Base-by-base conservation (phyloP, 2,113 vertebrate genomes). In the Platysternon megacephalum region DNA sequence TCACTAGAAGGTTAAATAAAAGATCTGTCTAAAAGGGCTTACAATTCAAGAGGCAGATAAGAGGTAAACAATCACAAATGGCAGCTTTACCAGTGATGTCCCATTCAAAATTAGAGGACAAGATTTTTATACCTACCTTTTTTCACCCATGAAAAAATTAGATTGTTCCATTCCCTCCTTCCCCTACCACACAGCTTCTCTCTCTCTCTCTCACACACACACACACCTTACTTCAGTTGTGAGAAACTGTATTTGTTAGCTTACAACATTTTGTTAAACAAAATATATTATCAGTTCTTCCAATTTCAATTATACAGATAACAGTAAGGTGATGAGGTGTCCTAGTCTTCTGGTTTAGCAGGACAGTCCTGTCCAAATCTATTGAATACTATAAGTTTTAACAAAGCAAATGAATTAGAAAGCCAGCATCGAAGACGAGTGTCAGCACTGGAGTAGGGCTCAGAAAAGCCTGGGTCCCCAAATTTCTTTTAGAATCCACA, bases 301-400 rank as follows among this genome's bases (percentile, higher is more conserved):
- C 56, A 42, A 91, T 49, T 56, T 90, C 29, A 35, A 26, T 76
- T 44, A 44, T 26, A 76, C 21, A 29, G 61, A 42, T 5, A 82
- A 74, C 4, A 46, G 51, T 81, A 53, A 58, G 2, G 3, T 17
- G 8, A 90, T 72, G 55, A 91, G 32, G 17, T 72, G 68, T 8
- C 2, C 8, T 87, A 82, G 93, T 24, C 46, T 76, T 26, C 10
- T 84, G 35, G 35, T 65, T 78, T 84, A 83, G 72, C 56, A 80
- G 85, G 51, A 61, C 51, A 87, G 88, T 91, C 56, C 53, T 91
- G 46, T 85, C 48, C 68, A 88, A 85, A 90, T 26, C 29, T 90
- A 29, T 76, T 81, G 26, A 82, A 10, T 2, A 2, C 13, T 55
- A 52, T 4, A 28, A 10, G 85, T 65, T 79, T 91, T 81, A 94